Evolutionary conservation across 64 coral and sea anemone genomes (phyloP), one percentile per base, ranked within the genome.

Genomic region (Actinia tenebrosa): DNA sequence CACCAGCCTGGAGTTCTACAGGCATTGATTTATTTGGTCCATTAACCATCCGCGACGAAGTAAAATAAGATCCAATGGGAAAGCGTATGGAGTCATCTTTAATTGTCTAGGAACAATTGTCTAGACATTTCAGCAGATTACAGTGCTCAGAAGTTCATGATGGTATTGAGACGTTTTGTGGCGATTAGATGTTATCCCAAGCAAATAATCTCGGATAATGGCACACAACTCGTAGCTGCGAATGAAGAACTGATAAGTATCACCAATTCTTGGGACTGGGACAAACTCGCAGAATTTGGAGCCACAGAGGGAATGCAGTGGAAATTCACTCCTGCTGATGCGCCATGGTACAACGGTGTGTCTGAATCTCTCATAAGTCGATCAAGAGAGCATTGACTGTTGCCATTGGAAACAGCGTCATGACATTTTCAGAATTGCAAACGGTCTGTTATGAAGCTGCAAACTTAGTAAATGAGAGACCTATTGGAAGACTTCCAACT

Each of bases 401-500:
- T 4, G 85, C 85, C 10, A 87, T 87, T 30, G 71, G 71, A 13
- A 84, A 91, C 18, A 77, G 23, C 8, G 47, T 80, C 42, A 18
- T 91, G 17, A 91, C 77, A 11, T 91, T 87, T 66, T 91, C 89
- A 45, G 71, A 92, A 18, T 22, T 87, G 11, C 90, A 72, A 47
- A 87, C 90, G 13, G 90, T 87, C 23, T 87, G 19, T 26, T 92
- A 61, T 60, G 81, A 92, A 72, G 53, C 30, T 2, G 91, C 86
- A 9, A 92, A 92, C 56, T 82, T 92, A 60, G 44, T 92, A 5
- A 92, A 88, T 23, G 91, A 88, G 44, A 82, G 80, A 43, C 91
- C 91, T 1, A 92, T 92, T 26, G 91, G 80, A n/a, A 53, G 63
- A 60, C 85, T 63, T 61, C 86, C 91, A 54, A 88, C 80, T 10